Conservation (phyloP, 1,140 invertebrate genomes). For the Acromyrmex charruanus region DNA sequence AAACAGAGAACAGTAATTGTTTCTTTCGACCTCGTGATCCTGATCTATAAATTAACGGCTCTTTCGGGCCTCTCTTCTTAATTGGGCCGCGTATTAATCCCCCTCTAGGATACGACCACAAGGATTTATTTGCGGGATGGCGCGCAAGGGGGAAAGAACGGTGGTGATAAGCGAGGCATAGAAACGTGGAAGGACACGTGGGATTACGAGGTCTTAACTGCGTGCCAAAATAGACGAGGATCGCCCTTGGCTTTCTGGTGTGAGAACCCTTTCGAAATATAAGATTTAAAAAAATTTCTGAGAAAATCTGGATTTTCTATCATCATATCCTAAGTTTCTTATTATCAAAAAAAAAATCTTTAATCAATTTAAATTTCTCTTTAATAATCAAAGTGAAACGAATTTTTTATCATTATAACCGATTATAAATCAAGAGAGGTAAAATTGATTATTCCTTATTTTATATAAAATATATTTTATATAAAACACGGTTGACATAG, state of each 20-base stretch:
- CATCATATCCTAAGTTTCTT: not conserved
- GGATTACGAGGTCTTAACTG: constrained; percentile 77
- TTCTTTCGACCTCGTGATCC: constrained; percentile 37
- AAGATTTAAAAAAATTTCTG: not conserved
- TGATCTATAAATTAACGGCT: constrained; percentile 67
- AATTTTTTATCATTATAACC: not conserved
- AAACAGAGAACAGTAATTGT: constrained; percentile 52
- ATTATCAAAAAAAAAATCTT: not conserved
- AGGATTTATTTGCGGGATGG: constrained; percentile 70
- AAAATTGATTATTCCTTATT: not conserved
- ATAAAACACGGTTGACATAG: no score
- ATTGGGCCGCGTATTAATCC: constrained; percentile 78
- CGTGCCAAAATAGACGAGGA: constrained; percentile 65
- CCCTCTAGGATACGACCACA: constrained; percentile 50
- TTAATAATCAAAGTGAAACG: not conserved
- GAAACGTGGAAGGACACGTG: constrained; percentile 63
- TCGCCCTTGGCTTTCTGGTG: constrained; percentile 42
- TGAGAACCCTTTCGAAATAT: not conserved
- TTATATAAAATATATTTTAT: no score
- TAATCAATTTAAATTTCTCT: not conserved
- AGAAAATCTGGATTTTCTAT: not conserved
- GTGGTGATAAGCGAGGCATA: constrained; percentile 67
- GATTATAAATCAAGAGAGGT: not conserved
- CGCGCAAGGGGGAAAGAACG: constrained; percentile 34
- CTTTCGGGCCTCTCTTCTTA: constrained; percentile 65